phyloP scores from a whole-genome alignment of 2,888 invertebrate species.

The Octodonta nipae region DNA sequence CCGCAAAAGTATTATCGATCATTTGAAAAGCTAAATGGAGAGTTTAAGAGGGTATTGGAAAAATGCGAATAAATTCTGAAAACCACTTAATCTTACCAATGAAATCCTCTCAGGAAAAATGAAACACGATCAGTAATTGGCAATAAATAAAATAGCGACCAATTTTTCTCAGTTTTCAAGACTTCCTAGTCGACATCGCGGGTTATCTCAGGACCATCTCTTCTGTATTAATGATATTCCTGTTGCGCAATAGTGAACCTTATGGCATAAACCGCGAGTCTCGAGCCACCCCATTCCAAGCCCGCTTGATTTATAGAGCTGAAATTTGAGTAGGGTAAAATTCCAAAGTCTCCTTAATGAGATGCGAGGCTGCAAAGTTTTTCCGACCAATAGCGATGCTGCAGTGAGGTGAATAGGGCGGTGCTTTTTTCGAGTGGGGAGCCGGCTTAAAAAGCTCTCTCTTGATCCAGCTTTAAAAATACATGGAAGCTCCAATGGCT shows the following conservation, averaged over 20 bases:
- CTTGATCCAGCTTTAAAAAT: constrained; percentile 35
- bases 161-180: no score
- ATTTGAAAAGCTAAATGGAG: no score
- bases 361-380: constrained; percentile 35
- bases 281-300: constrained; percentile 16
- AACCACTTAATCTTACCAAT: no score
- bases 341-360: constrained; percentile 36
- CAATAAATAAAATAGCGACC: no score
- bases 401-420: constrained; percentile 1
- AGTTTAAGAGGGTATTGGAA: no score
- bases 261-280: constrained; percentile 7
- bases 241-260: constrained; percentile 1
- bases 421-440: constrained; percentile 31
- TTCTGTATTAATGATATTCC: no score
- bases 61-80: no score
- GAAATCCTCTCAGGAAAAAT: no score
- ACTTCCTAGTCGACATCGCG: no score
- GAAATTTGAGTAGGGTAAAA: constrained; percentile 34
- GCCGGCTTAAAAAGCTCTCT: constrained; percentile 29
- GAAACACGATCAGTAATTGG: no score
- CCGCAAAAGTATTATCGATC: no score
- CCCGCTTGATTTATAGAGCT: constrained; percentile 33
- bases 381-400: constrained; percentile 32
- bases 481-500: constrained; percentile 36
- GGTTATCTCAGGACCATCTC: no score